Conservation (phyloP, 2,113 vertebrate species). For the Cnemophilus loriae region DNA sequence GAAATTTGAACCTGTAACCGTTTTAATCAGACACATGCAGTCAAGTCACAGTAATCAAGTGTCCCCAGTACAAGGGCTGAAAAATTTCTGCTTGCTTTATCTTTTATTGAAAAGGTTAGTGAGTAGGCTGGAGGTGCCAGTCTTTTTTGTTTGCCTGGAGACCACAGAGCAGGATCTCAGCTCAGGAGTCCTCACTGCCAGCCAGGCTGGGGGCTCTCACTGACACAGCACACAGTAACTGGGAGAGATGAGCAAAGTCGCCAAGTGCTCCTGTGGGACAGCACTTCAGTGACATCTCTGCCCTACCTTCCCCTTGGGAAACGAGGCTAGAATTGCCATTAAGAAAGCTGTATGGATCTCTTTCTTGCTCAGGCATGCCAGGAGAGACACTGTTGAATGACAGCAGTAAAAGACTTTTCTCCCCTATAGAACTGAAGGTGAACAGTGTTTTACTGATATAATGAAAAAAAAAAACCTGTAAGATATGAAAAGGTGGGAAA, state of each 20-base stretch:
- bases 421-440: not conserved
- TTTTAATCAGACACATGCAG: not conserved
- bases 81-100: not conserved
- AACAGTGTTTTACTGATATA: not conserved
- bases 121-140: not conserved
- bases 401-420: not conserved
- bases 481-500: not conserved
- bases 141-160: not conserved
- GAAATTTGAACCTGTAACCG: not conserved
- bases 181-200: not conserved
- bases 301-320: not conserved
- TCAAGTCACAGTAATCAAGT: not conserved
- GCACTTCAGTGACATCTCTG: not conserved
- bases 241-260: not conserved
- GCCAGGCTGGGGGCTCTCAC: not conserved
- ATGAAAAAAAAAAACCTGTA: not conserved
- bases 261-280: not conserved
- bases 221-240: rapidly evolving
- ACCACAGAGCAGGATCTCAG: not conserved
- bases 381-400: not conserved
- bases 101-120: not conserved
- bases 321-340: not conserved
- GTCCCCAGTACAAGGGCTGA: not conserved
- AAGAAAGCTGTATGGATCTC: not conserved
- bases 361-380: not conserved